Conservation (phyloP, 2,888 invertebrate genomes). For the Thereva unica region DNA sequence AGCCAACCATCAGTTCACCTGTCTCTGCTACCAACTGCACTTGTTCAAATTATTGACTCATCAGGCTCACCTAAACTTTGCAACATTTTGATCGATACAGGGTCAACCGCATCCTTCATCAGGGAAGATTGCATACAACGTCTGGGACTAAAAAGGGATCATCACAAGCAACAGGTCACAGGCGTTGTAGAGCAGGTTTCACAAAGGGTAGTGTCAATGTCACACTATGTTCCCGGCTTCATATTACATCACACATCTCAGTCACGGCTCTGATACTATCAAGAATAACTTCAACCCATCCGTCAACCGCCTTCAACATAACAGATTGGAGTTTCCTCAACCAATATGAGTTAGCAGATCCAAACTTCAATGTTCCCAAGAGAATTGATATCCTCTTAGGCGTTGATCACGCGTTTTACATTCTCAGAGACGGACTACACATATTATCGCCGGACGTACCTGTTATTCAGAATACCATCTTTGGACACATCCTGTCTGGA, state of each 20-base stretch:
- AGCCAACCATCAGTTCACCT: background rate
- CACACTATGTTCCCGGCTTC: background rate
- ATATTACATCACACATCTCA: too few species aligned
- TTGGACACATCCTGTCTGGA: background rate
- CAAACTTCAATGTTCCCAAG: too few species aligned
- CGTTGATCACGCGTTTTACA: too few species aligned
- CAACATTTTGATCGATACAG: conserved; percentile 3
- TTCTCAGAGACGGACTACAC: too few species aligned
- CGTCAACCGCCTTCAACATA: too few species aligned
- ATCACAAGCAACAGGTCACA: background rate
- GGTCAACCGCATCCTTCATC: conserved; percentile 4
- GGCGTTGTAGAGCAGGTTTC: background rate
- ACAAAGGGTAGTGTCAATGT: background rate
- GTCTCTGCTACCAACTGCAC: conserved; percentile 10
- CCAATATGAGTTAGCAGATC: too few species aligned
- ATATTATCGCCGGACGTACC: too few species aligned
- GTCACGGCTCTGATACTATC: too few species aligned
- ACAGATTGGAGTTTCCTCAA: too few species aligned
- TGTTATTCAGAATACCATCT: background rate
- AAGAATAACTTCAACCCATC: too few species aligned
- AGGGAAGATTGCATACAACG: conserved; percentile 3
- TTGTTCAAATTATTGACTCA: background rate
- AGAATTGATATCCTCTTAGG: too few species aligned
- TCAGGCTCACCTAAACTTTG: background rate
- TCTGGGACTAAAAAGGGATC: conserved; percentile 1